These are phyloP conservation scores for Odontophorus gujanensis DNA, from an alignment of 2,113 vertebrate genomes.

Conservation along the genomic window DNA sequence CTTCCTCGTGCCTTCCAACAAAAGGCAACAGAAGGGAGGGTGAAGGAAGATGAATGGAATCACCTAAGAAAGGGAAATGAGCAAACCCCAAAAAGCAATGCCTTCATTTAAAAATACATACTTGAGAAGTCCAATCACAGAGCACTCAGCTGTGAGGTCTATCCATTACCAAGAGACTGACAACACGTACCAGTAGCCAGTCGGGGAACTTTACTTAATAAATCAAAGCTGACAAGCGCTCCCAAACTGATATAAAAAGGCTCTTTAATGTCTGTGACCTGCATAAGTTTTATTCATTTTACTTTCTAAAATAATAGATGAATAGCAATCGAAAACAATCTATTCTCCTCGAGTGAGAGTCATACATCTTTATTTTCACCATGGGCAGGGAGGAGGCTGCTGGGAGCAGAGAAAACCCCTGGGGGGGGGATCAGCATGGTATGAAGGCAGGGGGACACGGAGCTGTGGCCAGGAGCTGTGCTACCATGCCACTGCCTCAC, in stretches of 20 bases:
- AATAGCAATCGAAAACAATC: conserved; percentile 71
- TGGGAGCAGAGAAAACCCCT: not conserved
- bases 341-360: conserved; percentile 44
- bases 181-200: conserved; percentile 85
- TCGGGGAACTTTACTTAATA: conserved; percentile 89
- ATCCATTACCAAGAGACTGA: conserved; percentile 89
- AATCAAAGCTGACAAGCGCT: conserved; percentile 94
- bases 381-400: not conserved
- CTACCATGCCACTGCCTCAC: no score
- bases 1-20: not conserved
- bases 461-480: not conserved
- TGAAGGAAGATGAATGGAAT: conserved; percentile 30
- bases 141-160: conserved; percentile 84
- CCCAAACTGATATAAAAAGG: conserved; percentile 87
- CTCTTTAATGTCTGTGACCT: conserved; percentile 84
- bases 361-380: conserved; percentile 62
- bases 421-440: not conserved
- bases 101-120: conserved; percentile 82
- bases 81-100: not conserved
- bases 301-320: conserved; percentile 78
- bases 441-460: not conserved
- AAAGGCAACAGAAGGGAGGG: not conserved
- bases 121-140: conserved; percentile 78
- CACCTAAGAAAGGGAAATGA: conserved; percentile 9
- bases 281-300: conserved; percentile 75